Conservation (phyloP, 1,140 invertebrate genomes). For the Euwallacea fornicatus region DNA sequence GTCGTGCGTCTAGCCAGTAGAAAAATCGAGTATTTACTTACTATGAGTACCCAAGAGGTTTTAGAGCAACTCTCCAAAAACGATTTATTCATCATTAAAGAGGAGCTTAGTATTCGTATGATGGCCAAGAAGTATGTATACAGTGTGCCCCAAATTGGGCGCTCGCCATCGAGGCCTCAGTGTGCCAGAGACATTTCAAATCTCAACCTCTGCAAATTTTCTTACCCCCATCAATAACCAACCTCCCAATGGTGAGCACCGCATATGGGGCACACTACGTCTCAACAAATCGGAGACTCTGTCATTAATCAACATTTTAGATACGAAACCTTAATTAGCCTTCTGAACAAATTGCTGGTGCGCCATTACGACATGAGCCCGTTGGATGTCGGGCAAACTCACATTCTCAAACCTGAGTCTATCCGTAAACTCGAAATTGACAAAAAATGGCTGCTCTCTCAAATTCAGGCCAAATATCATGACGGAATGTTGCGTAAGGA, state of each 20-base stretch:
- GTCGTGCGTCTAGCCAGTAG: constrained; percentile 65
- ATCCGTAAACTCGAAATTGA: constrained; percentile 57
- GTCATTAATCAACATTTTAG: constrained; percentile 47
- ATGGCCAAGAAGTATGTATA: constrained; percentile 59
- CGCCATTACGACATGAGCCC: constrained; percentile 58
- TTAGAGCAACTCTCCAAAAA: constrained; percentile 61
- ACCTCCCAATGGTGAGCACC: no score
- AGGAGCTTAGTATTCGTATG: constrained; percentile 57
- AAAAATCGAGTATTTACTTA: constrained; percentile 65
- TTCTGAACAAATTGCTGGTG: constrained; percentile 62
- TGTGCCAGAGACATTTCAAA: no score
- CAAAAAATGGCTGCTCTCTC: constrained; percentile 60
- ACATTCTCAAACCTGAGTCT: constrained; percentile 54
- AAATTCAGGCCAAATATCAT: constrained; percentile 59
- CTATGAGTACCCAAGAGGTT: constrained; percentile 58
- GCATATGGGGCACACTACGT: neutral
- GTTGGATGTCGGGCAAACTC: constrained; percentile 55
- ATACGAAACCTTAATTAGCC: constrained; percentile 60
- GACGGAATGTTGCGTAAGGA: constrained; percentile 56
- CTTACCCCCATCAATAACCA: no score
- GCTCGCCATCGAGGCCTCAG: no score
- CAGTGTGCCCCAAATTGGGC: neutral
- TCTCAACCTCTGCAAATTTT: no score
- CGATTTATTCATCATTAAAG: constrained; percentile 60
- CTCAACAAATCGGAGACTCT: no score